Percentiles rank a stretch among this genome's conserved stretches.
phyloP scores from a whole-genome alignment of 2,113 vertebrate genomes.

The Gymnogyps californianus region DNA sequence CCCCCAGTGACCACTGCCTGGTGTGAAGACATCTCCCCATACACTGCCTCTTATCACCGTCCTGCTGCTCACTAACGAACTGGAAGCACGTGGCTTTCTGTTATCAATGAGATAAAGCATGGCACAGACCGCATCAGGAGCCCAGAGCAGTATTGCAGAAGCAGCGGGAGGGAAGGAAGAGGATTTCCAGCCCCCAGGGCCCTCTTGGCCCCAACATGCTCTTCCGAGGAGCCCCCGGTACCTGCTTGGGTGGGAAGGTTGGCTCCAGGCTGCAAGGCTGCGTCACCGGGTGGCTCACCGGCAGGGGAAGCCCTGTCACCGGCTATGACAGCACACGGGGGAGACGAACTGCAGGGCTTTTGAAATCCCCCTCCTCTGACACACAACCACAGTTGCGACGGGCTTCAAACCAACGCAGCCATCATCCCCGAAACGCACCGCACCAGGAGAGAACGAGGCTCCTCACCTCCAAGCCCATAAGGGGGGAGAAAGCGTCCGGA shows the following conservation, averaged over 20 bases:
- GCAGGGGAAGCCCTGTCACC: not conserved
- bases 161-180: not conserved
- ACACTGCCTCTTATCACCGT: fast-evolving
- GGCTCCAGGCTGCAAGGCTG: not conserved
- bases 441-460: not conserved
- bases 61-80: not conserved
- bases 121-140: not conserved
- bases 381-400: not conserved
- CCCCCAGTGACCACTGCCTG: fast-evolving
- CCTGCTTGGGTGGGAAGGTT: not conserved
- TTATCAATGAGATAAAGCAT: not conserved
- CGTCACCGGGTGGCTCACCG: fast-evolving
- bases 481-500: fast-evolving
- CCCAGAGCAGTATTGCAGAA: not conserved
- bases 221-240: fast-evolving
- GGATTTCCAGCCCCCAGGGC: not conserved
- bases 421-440: fast-evolving
- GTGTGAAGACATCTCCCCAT: not conserved
- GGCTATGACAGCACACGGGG: fast-evolving
- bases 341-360: not conserved
- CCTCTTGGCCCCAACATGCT: no score
- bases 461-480: not conserved
- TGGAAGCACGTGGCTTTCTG: not conserved
- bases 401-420: not conserved
- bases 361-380: not conserved